Evolutionary conservation across 2,797 vertebrate species (phyloP).

Genomic region (Characodon lateralis): DNA sequence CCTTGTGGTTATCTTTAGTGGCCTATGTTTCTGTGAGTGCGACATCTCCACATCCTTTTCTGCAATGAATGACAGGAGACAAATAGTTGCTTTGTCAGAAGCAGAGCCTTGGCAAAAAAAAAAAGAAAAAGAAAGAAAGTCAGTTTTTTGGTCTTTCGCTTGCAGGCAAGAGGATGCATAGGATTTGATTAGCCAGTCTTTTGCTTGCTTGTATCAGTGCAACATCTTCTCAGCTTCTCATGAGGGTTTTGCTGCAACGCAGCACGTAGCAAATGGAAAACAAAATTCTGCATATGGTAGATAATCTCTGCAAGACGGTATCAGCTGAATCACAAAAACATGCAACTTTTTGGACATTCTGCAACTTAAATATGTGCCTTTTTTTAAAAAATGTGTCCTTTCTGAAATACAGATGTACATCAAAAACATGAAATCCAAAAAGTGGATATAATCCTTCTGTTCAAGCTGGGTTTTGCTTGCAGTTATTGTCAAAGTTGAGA

Average conservation of each 20-base stretch:
- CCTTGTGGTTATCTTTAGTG: slow-evolving; percentile 64
- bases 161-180: slow-evolving; percentile 29
- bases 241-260: slow-evolving; percentile 9
- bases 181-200: slow-evolving; percentile 37
- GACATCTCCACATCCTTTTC: slow-evolving; percentile 64
- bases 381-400: background rate
- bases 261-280: slow-evolving; percentile 31
- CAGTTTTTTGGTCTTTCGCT: slow-evolving; percentile 37
- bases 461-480: background rate
- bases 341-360: slow-evolving; percentile 6
- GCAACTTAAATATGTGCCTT: background rate
- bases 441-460: background rate
- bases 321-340: slow-evolving; percentile 15
- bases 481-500: background rate
- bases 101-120: slow-evolving; percentile 1
- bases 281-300: slow-evolving; percentile 6
- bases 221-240: slow-evolving; percentile 26
- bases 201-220: slow-evolving; percentile 28
- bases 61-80: slow-evolving; percentile 33
- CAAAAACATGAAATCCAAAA: background rate
- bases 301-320: slow-evolving; percentile 6
- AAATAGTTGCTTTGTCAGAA: slow-evolving; percentile 13
- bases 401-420: background rate
- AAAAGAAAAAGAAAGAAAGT: background rate
- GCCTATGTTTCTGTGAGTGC: slow-evolving; percentile 57